phyloP scores from a whole-genome alignment of 2,888 invertebrate genomes.

The Dendrolimus pini region DNA sequence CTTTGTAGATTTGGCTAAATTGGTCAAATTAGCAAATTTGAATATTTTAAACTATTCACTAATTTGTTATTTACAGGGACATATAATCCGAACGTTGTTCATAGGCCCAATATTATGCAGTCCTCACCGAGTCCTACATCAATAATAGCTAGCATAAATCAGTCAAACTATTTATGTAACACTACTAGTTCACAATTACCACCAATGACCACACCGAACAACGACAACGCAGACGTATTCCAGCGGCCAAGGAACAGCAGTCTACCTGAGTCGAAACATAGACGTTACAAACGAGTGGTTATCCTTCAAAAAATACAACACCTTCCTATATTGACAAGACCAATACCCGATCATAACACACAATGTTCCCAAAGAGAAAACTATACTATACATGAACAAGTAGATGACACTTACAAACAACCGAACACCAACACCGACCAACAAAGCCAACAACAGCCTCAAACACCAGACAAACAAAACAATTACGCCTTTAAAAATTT shows the following conservation, averaged over 20 bases:
- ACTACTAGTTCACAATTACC: constrained; percentile 31
- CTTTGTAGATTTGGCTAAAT: too few relatives aligned
- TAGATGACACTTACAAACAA: constrained; percentile 22
- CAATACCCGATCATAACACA: constrained; percentile 4
- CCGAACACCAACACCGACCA: constrained; percentile 7
- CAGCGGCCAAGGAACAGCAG: constrained; percentile 28
- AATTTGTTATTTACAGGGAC: constrained; percentile 24
- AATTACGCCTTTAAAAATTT: constrained; percentile 49
- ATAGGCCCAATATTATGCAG: constrained; percentile 50
- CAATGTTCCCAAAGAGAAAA: constrained; percentile 16
- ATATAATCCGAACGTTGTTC: constrained; percentile 42
- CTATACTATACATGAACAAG: constrained; percentile 22
- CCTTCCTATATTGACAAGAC: background rate
- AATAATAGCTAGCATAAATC: constrained; percentile 65
- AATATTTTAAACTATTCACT: too few relatives aligned
- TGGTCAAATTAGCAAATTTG: too few relatives aligned
- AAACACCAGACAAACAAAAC: constrained; percentile 21
- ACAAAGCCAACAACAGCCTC: constrained; percentile 11
- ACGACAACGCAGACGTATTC: constrained; percentile 25
- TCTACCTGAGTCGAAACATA: constrained; percentile 20
- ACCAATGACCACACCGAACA: constrained; percentile 5
- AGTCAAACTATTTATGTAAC: constrained; percentile 64
- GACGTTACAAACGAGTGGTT: constrained; percentile 45
- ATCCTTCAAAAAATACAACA: constrained; percentile 37
- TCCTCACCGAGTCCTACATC: constrained; percentile 70